Evolutionary conservation across 1,140 invertebrate species (phyloP).

Genomic region (Procambarus virginalis): DNA sequence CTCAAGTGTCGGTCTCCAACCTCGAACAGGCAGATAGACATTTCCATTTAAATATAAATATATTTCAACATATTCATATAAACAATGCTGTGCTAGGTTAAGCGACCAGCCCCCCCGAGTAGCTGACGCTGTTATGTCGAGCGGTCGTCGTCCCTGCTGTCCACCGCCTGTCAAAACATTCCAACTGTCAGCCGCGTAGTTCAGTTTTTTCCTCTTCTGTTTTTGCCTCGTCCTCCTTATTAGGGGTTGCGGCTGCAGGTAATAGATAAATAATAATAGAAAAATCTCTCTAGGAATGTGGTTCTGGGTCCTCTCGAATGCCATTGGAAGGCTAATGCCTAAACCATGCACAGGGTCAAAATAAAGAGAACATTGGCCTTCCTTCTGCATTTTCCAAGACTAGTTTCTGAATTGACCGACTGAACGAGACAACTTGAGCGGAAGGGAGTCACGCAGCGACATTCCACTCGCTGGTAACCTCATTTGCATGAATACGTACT

Average conservation of each 20-base stretch:
- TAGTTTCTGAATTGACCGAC: too few species aligned
- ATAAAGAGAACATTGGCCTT: too few species aligned
- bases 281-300: too few species aligned
- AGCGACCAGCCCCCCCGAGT: slow-evolving; percentile 2
- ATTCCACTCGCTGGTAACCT: not conserved
- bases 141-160: not conserved
- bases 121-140: slow-evolving; percentile 8
- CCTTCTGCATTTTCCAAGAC: too few species aligned
- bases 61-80: too few species aligned
- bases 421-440: too few species aligned
- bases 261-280: not conserved
- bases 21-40: too few species aligned
- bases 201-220: not conserved
- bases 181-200: not conserved
- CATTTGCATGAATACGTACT: not conserved
- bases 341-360: too few species aligned
- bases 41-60: too few species aligned
- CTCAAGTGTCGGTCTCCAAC: too few species aligned
- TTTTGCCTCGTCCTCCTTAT: not conserved
- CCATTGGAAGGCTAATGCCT: too few species aligned
- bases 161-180: not conserved
- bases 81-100: not conserved
- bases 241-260: not conserved
- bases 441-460: not conserved
- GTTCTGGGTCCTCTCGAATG: too few species aligned